Evolutionary conservation across 2,113 vertebrate genomes (phyloP).

Genomic region (Sus scrofa): T2T-Sscrofa CM000820.6:99672001-99672500

Average conservation of each 20-base stretch:
- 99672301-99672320: background rate
- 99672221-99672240: conserved; percentile 34
- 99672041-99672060: conserved; percentile 75
- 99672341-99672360: background rate
- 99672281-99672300: background rate
- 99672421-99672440: background rate
- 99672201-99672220: conserved; percentile 64
- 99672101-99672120: conserved; percentile 56
- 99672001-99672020: conserved; percentile 1
- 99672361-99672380: background rate
- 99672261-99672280: background rate
- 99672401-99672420: background rate
- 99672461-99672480: background rate
- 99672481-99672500: conserved; percentile 1
- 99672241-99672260: background rate
- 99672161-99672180: conserved; percentile 47
- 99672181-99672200: conserved; percentile 62
- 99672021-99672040: conserved; percentile 53
- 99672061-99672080: conserved; percentile 29
- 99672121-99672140: conserved; percentile 64
- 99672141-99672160: conserved; percentile 26
- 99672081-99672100: conserved; percentile 55
- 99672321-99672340: background rate
- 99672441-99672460: background rate
- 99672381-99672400: background rate